phyloP scores from a whole-genome alignment of 53 echinoderm and acorn worm species.

The Mesocentrotus franciscanus region DNA sequence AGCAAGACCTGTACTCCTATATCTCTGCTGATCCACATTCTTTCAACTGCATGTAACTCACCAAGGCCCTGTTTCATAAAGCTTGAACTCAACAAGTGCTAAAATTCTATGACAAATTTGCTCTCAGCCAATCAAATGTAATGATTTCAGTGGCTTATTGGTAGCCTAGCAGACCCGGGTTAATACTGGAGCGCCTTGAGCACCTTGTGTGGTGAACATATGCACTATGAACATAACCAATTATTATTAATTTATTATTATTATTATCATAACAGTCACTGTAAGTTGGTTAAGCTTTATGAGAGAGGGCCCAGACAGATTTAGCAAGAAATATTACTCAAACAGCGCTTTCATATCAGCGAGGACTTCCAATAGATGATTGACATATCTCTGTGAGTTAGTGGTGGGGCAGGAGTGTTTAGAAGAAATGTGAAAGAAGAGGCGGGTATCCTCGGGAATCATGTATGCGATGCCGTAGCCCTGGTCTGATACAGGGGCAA shows the following conservation, averaged over 20 bases:
- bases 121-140: too few relatives aligned
- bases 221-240: too few relatives aligned
- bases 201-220: too few relatives aligned
- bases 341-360: slow-evolving; percentile 80
- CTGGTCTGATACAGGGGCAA: slow-evolving; percentile 85
- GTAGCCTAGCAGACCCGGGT: too few relatives aligned
- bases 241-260: too few relatives aligned
- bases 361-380: slow-evolving; percentile 76
- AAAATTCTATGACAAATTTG: too few relatives aligned
- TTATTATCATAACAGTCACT: too few relatives aligned
- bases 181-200: too few relatives aligned
- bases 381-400: slow-evolving; percentile 73
- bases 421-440: slow-evolving; percentile 93
- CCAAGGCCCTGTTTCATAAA: too few relatives aligned
- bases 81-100: too few relatives aligned
- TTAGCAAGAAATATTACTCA: not conserved
- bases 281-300: too few relatives aligned
- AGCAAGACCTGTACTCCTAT: not conserved
- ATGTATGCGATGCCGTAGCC: slow-evolving; percentile 91
- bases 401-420: slow-evolving; percentile 82
- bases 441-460: slow-evolving; percentile 84
- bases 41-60: not conserved
- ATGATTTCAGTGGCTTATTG: too few relatives aligned
- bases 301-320: not conserved
- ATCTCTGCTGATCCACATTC: not conserved